phyloP scores from a whole-genome alignment of 2,113 vertebrate genomes.

The Plotosus lineatus region DNA sequence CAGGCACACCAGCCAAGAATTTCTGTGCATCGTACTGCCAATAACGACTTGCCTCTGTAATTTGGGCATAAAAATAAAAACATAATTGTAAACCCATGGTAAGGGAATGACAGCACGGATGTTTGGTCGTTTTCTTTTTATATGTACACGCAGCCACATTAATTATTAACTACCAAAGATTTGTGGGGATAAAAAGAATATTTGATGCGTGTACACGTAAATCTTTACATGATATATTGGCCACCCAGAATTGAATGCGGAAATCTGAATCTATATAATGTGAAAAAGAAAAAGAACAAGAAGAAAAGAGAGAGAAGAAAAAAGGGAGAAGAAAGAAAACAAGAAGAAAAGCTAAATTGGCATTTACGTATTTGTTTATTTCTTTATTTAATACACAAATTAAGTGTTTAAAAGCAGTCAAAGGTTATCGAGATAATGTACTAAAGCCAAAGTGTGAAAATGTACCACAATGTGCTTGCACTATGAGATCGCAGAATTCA shows the following conservation, averaged over 20 bases:
- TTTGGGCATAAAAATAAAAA: constrained; percentile 53
- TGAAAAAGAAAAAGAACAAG: not conserved
- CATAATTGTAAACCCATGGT: constrained; percentile 48
- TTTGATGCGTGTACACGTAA: not conserved
- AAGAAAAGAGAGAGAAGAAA: not conserved
- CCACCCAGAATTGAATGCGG: constrained; percentile 10
- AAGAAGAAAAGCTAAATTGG: too few species aligned
- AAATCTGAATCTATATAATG: not conserved
- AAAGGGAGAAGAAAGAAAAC: not conserved
- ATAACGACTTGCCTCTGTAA: constrained; percentile 48
- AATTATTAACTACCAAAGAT: constrained; percentile 45
- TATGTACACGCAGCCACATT: constrained; percentile 37
- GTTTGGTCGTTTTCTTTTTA: constrained; percentile 34
- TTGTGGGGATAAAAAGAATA: constrained; percentile 30
- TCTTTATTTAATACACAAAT: too few species aligned
- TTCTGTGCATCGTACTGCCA: constrained; percentile 44
- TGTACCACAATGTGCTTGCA: too few species aligned
- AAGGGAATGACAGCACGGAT: constrained; percentile 30
- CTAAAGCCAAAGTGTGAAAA: too few species aligned
- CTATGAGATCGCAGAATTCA: too few species aligned
- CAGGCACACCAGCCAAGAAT: constrained; percentile 38
- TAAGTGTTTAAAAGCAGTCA: too few species aligned
- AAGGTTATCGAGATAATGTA: too few species aligned
- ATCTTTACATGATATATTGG: constrained; percentile 12
- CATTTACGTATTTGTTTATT: too few species aligned